Conservation (phyloP, 35 echinoderm and acorn worm genomes). For the Acanthaster planci region DNA sequence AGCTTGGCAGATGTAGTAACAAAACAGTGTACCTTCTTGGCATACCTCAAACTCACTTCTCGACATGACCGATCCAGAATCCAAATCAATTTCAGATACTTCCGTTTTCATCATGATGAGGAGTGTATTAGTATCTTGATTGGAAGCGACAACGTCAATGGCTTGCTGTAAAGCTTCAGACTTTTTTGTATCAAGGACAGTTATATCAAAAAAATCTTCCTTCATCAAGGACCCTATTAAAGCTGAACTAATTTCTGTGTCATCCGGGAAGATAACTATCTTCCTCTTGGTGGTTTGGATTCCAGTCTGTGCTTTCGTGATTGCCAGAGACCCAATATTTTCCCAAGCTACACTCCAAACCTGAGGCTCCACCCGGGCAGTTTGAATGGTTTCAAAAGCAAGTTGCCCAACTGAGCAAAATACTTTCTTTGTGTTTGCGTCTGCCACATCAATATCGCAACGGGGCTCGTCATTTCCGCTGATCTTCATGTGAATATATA, state of each 20-base stretch:
- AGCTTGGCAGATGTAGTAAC: not conserved
- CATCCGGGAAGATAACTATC: constrained; percentile 33
- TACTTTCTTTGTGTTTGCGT: constrained; percentile 38
- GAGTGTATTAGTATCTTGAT: constrained; percentile 1
- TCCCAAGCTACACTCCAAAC: constrained; percentile 38
- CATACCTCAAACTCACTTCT: constrained; percentile 1
- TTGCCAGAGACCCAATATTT: not conserved
- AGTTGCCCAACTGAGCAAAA: constrained; percentile 37
- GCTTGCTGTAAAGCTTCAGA: not conserved
- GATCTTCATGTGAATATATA: constrained; percentile 32
- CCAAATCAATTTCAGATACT: not conserved
- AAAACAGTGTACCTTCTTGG: not conserved
- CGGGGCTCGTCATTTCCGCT: not conserved
- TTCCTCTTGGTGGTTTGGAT: not conserved
- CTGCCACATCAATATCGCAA: constrained; percentile 46
- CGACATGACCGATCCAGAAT: constrained; percentile 1
- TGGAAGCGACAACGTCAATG: not conserved
- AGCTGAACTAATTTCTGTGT: not conserved
- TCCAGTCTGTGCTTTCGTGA: not conserved
- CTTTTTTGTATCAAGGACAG: not conserved
- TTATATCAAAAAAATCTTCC: not conserved
- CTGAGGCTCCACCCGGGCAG: constrained; percentile 7
- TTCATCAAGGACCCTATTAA: not conserved
- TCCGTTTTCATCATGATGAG: constrained; percentile 17
- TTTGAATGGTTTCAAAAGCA: constrained; percentile 36